Evolutionary conservation across 2,888 invertebrate species (phyloP).

Genomic region (Lasioglossum lativentre): DNA sequence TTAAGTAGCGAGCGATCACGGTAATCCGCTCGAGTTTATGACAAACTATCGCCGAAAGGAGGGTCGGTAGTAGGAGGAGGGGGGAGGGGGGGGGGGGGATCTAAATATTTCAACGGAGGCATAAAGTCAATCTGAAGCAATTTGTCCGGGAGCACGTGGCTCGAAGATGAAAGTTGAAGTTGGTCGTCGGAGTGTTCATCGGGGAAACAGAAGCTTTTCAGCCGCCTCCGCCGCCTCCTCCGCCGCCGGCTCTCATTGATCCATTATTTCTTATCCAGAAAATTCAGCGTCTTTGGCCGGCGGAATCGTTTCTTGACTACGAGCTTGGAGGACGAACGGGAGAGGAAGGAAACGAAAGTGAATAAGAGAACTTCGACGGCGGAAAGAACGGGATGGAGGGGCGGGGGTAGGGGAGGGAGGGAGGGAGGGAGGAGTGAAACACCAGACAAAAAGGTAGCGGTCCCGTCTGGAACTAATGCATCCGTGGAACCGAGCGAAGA

Average conservation of each 20-base stretch:
- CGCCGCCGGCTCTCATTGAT: conserved; percentile 14
- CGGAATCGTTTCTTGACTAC: conserved; percentile 14
- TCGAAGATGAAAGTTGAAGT: neutral
- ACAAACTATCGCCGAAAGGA: neutral
- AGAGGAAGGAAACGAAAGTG: conserved; percentile 43
- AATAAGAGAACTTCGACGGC: conserved; percentile 20
- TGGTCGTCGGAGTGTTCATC: neutral
- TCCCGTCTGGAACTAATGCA: conserved; percentile 68
- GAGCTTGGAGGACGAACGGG: neutral
- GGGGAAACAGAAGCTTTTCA: conserved; percentile 15
- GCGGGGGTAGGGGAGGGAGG: neutral
- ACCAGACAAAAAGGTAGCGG: conserved; percentile 56
- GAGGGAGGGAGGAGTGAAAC: neutral
- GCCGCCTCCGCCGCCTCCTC: neutral
- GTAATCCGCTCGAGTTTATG: neutral
- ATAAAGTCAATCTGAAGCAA: neutral
- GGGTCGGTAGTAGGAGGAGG: too few species aligned
- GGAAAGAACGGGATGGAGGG: neutral
- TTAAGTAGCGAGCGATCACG: neutral
- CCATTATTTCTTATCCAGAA: conserved; percentile 21
- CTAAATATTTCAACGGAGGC: neutral
- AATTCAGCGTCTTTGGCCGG: conserved; percentile 32
- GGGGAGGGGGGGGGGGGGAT: neutral
- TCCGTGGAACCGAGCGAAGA: conserved; percentile 46
- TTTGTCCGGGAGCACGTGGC: conserved; percentile 1